Evolutionary conservation across 2,113 vertebrate genomes (phyloP), one percentile per base, ranked within the genome.

Genomic region (Psilopogon haemacephalus): DNA sequence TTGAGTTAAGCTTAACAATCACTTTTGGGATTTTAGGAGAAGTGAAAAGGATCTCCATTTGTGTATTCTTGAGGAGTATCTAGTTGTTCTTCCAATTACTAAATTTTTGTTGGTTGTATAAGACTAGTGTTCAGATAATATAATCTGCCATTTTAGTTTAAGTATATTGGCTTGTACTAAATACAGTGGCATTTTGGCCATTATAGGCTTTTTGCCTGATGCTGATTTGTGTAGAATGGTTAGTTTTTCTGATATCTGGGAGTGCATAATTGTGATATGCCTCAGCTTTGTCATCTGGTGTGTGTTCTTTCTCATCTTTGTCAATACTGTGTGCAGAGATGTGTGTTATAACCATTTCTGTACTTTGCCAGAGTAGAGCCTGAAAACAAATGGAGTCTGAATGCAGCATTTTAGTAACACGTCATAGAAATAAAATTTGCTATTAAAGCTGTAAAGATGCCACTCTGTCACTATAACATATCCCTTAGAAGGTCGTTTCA

Each of bases 401-500:
- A 71, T n/a, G n/a, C 40, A 76, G 27, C 40, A 73, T 91, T 85
- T 84, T 82, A 79, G 52, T 64, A 80, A 80, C 11, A 73, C 79
- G 40, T 87, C 37, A 38, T 10, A 79, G 70, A 72, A 83, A 76
- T 21, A 52, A 84, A 75, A 78, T 63, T 60, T 81, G 32, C 54
- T 85, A 33, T 90, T 90, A 92, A 86, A 89, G 21, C 46, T 32
- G 19, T 65, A 55, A 93, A 81, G 44, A 76, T 93, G 90, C 54
- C 84, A 46, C 89, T 90, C 75, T 93, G 40, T 88, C 86, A 93
- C 89, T 88, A 9, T 50, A 58, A 93, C 85, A 84, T 92, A 93
- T 73, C 83, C 86, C 84, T 94, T 74, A 91, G 84, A 92, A 96
- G 62, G 68, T 95, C 15, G 18, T 95, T 98, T 97, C 87, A 97